Evolutionary conservation across 2,797 vertebrate genomes (phyloP), one percentile per base, ranked within the genome.

Genomic region (Sebastes aleutianus): DNA sequence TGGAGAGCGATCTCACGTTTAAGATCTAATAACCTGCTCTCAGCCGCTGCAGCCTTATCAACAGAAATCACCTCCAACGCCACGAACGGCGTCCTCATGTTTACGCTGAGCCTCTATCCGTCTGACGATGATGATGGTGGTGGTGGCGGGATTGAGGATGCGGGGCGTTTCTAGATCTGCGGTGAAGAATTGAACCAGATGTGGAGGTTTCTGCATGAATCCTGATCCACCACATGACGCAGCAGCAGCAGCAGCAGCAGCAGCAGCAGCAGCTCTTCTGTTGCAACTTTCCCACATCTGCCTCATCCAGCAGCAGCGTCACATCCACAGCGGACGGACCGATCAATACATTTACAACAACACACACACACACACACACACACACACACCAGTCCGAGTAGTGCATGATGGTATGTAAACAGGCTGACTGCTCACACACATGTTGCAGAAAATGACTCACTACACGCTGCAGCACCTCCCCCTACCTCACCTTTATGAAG

Each of bases 191-290:
- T 4, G 0, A 22, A n/a, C 3, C 82, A 69, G 80, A 85, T 67
- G 85, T 77, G 72, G 18, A 32, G 72, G 24, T 67, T 36, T 71
- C 54, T 69, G 67, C 27, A 16, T 61, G 74, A 27, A 58, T 61
- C 78, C 70, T 64, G 65, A 82, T 80, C 76, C 53, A 3, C 12
- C 70, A 85, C 85, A 85, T 92, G 91, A 92, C 86, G 89, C 90
- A 90, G 85, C 80, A 84, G 82, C 78, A 71, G 72, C 63, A 78
- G 66, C 63, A 76, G 65, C 31, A 58, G 71, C 71, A 63, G 3
- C 32, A 34, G 32, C 24, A 26, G 26, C 31, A 36, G 34, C 34
- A 36, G 34, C 36, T 75, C 65, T 77, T 74, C 76, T 70, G 73
- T 72, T 84, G 71, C 75, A 87, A 81, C 84, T 86, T 50, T 86